Evolutionary conservation across 2,888 invertebrate species (phyloP).

Genomic region (Mythimna lalbum): DNA sequence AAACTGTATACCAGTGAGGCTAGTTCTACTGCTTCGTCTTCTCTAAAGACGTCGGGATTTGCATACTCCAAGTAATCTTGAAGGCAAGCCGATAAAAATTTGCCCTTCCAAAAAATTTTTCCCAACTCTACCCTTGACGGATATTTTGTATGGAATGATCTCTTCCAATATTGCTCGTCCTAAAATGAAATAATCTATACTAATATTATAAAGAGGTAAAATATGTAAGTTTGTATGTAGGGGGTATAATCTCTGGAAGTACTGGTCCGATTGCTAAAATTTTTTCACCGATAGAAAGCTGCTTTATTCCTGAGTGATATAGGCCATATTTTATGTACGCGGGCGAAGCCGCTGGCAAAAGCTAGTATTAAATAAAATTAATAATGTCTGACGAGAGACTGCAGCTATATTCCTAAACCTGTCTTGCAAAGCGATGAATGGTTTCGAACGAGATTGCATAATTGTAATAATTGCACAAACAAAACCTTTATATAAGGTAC

Average conservation of each 20-base stretch:
- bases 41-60: conserved; percentile 84
- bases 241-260: no score
- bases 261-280: no score
- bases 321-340: no score
- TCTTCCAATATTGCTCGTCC: conserved; percentile 92
- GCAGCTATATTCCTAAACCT: not conserved
- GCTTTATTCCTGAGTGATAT: no score
- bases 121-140: conserved; percentile 79
- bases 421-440: not conserved
- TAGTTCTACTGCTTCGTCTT: conserved; percentile 82
- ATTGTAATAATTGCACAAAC: not conserved
- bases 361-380: not conserved
- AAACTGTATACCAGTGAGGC: conserved; percentile 77
- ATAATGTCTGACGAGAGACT: not conserved
- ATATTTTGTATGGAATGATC: conserved; percentile 84
- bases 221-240: no score
- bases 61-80: conserved; percentile 85
- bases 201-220: no score
- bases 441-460: not conserved
- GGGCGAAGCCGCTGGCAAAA: no score
- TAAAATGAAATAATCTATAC: conserved; percentile 71
- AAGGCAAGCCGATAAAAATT: conserved; percentile 85
- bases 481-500: conserved; percentile 89
- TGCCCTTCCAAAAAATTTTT: conserved; percentile 91
- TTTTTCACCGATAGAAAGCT: no score